These are phyloP conservation scores for Oncorhynchus tshawytscha DNA, from an alignment of 2,113 vertebrate genomes.

Conservation along the genomic window DNA sequence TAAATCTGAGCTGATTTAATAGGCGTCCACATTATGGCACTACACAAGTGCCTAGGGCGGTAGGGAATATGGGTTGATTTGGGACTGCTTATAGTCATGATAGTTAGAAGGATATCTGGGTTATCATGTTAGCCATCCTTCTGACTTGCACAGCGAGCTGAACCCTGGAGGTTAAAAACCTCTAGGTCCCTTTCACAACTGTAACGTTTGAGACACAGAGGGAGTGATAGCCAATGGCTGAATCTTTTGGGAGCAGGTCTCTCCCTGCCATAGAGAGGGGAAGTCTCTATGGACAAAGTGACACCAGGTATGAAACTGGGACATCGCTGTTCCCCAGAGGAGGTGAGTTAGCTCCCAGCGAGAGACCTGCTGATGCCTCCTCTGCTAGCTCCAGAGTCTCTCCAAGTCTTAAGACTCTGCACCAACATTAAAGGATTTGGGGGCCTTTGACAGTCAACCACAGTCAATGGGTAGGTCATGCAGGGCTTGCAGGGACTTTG, in stretches of 20 bases:
- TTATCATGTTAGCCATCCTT: no score
- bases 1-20: no score
- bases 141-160: conserved; percentile 21
- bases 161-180: conserved; percentile 33
- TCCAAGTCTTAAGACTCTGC: conserved; percentile 22
- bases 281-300: conserved; percentile 41
- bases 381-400: conserved; percentile 52
- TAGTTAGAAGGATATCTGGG: conserved; percentile 2
- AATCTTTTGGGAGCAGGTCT: conserved; percentile 48
- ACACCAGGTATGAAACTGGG: conserved; percentile 56
- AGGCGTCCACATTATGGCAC: no score
- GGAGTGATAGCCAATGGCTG: conserved; percentile 32
- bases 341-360: conserved; percentile 43
- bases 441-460: conserved; percentile 45
- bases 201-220: conserved; percentile 38
- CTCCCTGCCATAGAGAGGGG: conserved; percentile 43
- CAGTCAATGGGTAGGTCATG: conserved; percentile 38
- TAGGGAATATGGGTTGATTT: no score
- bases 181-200: conserved; percentile 35
- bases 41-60: no score
- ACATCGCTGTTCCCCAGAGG: conserved; percentile 54
- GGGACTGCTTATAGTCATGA: no score
- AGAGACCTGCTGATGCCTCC: conserved; percentile 32
- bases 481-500: conserved; percentile 45
- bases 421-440: conserved; percentile 60